Conservation (phyloP, 2,113 vertebrate genomes). For the Burhinus bistriatus region DNA sequence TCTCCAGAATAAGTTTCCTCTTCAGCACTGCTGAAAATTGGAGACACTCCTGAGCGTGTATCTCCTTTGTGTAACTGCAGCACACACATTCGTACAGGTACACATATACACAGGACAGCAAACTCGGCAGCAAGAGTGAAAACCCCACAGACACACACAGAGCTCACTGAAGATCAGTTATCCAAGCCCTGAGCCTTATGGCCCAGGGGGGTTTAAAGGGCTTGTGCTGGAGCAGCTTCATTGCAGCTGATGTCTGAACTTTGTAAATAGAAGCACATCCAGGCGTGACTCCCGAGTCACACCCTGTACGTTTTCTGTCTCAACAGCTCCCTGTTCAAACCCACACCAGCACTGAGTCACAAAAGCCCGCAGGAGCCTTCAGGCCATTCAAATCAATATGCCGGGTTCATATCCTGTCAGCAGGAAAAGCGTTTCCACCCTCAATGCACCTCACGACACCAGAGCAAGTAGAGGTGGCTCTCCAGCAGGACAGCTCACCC, state of each 20-base stretch:
- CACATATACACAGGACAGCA: background rate
- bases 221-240: background rate
- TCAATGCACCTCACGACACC: background rate
- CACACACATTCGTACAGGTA: fast-evolving
- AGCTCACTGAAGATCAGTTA: background rate
- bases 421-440: background rate
- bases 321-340: background rate
- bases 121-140: background rate
- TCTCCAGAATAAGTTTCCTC: background rate
- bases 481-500: background rate
- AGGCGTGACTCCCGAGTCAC: background rate
- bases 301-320: background rate
- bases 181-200: background rate
- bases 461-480: background rate
- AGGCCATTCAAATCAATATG: fast-evolving
- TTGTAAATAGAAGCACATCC: background rate
- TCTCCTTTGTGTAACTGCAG: background rate
- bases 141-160: fast-evolving
- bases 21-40: background rate
- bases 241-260: background rate
- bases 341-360: background rate
- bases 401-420: background rate
- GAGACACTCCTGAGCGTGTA: fast-evolving
- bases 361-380: background rate
- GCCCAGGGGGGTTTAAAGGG: background rate